These are phyloP conservation scores for Phylloscopus whistleri DNA, from an alignment of 2,113 vertebrate species.

Conservation along the genomic window DNA sequence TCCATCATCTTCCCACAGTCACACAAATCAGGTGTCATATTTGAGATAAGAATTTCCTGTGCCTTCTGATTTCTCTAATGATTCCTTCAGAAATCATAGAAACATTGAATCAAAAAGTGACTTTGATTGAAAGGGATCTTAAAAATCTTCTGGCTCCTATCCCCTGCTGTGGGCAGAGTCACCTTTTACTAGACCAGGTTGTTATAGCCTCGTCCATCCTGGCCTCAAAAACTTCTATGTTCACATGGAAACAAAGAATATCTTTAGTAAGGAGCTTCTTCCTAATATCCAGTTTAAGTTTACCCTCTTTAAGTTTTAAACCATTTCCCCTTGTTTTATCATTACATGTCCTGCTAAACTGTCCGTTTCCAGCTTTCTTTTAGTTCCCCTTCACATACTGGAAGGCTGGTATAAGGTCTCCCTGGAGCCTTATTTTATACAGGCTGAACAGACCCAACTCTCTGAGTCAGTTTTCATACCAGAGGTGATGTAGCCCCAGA, in stretches of 20 bases:
- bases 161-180: not conserved
- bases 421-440: not conserved
- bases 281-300: not conserved
- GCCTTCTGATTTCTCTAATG: not conserved
- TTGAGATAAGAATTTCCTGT: not conserved
- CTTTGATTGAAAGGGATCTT: not conserved
- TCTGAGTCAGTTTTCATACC: not conserved
- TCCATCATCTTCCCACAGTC: not conserved
- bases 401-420: not conserved
- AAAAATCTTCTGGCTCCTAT: not conserved
- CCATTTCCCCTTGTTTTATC: not conserved
- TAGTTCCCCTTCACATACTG: rapidly evolving
- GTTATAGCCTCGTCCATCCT: not conserved
- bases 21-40: not conserved
- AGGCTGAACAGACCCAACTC: not conserved
- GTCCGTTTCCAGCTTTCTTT: not conserved
- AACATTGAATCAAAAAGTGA: not conserved
- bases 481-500: not conserved
- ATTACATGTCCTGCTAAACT: not conserved
- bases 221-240: not conserved
- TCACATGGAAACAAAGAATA: not conserved
- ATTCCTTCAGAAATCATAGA: not conserved
- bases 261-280: not conserved
- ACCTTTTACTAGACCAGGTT: not conserved
- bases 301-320: not conserved